A percentile compares a stretch with the other conserved stretches of the same genome.
phyloP scores from a whole-genome alignment of 2,888 invertebrate species.

The Gymnocheta viridis region DNA sequence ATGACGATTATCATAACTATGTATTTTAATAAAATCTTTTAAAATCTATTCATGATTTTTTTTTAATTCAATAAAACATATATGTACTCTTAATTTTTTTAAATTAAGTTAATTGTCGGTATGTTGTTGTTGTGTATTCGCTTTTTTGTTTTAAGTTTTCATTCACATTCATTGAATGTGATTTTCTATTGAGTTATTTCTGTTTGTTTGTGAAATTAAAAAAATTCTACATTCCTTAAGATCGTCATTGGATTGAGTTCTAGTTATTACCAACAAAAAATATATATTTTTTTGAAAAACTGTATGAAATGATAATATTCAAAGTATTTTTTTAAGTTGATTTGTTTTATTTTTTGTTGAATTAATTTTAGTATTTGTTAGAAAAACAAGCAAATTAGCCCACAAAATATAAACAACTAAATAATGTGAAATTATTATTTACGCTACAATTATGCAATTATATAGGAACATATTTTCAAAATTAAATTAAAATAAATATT shows the following conservation, averaged over 20 bases:
- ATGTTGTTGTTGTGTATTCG: not conserved
- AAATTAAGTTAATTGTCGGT: not conserved
- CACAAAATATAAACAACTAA: not conserved
- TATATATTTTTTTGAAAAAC: no score
- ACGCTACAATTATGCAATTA: not conserved
- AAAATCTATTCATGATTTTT: conserved; percentile 1
- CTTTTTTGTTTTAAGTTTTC: no score
- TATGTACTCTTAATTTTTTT: not conserved
- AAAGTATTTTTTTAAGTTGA: conserved; percentile 60
- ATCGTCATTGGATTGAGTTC: conserved; percentile 46
- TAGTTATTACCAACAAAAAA: conserved; percentile 30
- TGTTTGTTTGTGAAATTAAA: not conserved
- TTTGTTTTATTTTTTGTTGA: conserved; percentile 41
- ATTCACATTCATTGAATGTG: not conserved
- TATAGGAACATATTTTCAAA: no score
- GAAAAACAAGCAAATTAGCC: not conserved
- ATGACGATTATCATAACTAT: conserved; percentile 48
- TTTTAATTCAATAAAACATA: conserved; percentile 12
- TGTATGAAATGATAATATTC: conserved; percentile 4
- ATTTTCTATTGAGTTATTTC: not conserved
- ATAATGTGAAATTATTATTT: no score
- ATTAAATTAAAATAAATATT: not conserved
- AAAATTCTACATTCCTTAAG: conserved; percentile 58
- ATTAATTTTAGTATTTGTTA: conserved; percentile 51
- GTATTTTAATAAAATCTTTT: not conserved